Percentiles rank a stretch among this genome's conserved stretches.
phyloP scores from a whole-genome alignment of 2,797 vertebrate species.

The Champsocephalus esox region DNA sequence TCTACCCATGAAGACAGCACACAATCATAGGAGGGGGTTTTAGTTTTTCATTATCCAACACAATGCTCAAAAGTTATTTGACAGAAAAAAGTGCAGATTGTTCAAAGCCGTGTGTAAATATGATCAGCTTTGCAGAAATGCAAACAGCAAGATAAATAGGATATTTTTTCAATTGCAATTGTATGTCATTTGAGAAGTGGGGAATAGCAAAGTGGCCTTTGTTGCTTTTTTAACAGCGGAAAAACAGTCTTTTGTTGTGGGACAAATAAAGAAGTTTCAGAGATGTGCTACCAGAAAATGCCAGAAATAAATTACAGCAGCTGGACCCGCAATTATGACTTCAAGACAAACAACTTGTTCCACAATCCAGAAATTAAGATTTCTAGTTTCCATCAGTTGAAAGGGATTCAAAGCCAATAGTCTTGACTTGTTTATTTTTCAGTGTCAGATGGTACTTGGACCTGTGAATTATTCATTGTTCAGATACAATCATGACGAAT shows the following conservation, averaged over 20 bases:
- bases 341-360: conserved; percentile 31
- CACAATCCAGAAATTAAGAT: conserved; percentile 30
- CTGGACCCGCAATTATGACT: conserved; percentile 55
- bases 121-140: conserved; percentile 83
- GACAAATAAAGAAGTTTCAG: conserved; percentile 61
- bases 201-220: conserved; percentile 62
- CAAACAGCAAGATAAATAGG: conserved; percentile 74
- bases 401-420: conserved; percentile 23
- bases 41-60: conserved; percentile 83
- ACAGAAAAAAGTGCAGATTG: conserved; percentile 78
- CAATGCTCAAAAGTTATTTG: conserved; percentile 83
- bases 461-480: conserved; percentile 32
- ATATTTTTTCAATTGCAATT: conserved; percentile 72
- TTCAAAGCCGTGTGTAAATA: conserved; percentile 82
- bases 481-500: conserved; percentile 28
- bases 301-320: conserved; percentile 41
- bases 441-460: conserved; percentile 30
- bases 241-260: conserved; percentile 54
- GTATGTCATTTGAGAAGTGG: conserved; percentile 73
- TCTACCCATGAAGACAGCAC: conserved; percentile 76
- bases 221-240: conserved; percentile 66
- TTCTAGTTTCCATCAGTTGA: conserved; percentile 44
- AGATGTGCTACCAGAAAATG: conserved; percentile 55
- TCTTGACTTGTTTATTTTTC: background rate
- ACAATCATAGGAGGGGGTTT: conserved; percentile 80